Percentiles rank a stretch among this genome's conserved stretches.
Evolutionary conservation across 1,140 invertebrate species (phyloP).

Genomic region (Philaenus spumarius): DNA sequence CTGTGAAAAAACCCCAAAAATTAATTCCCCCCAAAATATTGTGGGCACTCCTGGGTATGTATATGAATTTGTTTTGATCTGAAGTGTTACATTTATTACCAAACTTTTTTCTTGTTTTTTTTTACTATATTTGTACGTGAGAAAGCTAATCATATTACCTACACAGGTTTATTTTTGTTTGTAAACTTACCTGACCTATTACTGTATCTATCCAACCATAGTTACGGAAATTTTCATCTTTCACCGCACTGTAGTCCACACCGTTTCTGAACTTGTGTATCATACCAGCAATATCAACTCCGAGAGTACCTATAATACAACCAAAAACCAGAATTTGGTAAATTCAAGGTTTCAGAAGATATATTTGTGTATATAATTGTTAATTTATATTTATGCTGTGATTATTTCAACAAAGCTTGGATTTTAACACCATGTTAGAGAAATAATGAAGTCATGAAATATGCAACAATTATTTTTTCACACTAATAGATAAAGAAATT

Average conservation of each 20-base stretch:
- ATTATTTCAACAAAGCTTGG: background rate
- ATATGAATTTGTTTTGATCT: too few relatives aligned
- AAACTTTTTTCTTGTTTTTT: too few relatives aligned
- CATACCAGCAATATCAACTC: conserved; percentile 49
- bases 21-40: too few relatives aligned
- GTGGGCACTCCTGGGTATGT: too few relatives aligned
- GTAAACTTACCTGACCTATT: conserved; percentile 55
- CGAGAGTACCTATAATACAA: conserved; percentile 50
- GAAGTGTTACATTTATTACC: too few relatives aligned
- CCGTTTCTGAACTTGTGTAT: conserved; percentile 57
- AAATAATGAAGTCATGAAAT: background rate
- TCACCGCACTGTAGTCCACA: conserved; percentile 54
- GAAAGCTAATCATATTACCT: too few relatives aligned
- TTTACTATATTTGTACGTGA: too few relatives aligned
- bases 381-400: background rate
- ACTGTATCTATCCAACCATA: conserved; percentile 57
- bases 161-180: too few relatives aligned
- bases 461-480: background rate
- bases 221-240: conserved; percentile 57
- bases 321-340: conserved; percentile 6
- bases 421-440: background rate
- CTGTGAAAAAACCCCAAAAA: too few relatives aligned
- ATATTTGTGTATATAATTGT: background rate
- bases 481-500: background rate
- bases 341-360: background rate